A percentile compares a stretch with the other conserved stretches of the same genome.
These are phyloP conservation scores for Atta cephalotes DNA, from an alignment of 1,140 invertebrate species.

Conservation along the genomic window DNA sequence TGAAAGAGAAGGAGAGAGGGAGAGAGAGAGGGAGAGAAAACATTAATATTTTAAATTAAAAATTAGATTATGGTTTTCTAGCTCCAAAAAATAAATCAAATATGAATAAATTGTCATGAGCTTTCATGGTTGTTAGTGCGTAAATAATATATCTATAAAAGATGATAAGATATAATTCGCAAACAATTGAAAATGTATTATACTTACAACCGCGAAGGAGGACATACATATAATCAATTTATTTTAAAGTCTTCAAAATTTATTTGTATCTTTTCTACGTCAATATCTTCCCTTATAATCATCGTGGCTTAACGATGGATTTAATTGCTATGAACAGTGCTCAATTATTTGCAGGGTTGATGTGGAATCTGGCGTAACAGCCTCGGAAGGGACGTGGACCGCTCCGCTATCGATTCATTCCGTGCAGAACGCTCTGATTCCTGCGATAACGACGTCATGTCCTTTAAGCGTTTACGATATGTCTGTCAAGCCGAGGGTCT, in stretches of 20 bases:
- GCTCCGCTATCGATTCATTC: slow-evolving; percentile 81
- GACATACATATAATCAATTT: background rate
- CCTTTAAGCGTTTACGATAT: slow-evolving; percentile 81
- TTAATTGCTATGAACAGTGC: slow-evolving; percentile 35
- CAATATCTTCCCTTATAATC: background rate
- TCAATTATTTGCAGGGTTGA: slow-evolving; percentile 77
- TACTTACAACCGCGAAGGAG: too few species aligned
- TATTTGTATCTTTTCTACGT: background rate
- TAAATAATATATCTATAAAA: too few species aligned
- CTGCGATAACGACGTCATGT: slow-evolving; percentile 81
- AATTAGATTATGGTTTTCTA: background rate
- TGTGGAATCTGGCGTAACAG: slow-evolving; percentile 72
- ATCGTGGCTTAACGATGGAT: background rate
- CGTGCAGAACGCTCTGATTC: slow-evolving; percentile 79
- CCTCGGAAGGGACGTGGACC: slow-evolving; percentile 80
- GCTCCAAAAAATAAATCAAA: too few species aligned
- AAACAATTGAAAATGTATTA: too few species aligned
- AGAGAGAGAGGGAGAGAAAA: background rate
- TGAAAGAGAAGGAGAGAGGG: background rate
- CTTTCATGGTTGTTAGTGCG: too few species aligned
- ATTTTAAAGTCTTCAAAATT: slow-evolving; percentile 27
- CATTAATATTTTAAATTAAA: slow-evolving; percentile 25
- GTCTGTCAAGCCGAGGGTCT: slow-evolving; percentile 78
- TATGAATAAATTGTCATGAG: too few species aligned
- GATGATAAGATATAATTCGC: too few species aligned